phyloP scores from a whole-genome alignment of 2,113 vertebrate genomes.

The Phalacrocorax brasilianus region DNA sequence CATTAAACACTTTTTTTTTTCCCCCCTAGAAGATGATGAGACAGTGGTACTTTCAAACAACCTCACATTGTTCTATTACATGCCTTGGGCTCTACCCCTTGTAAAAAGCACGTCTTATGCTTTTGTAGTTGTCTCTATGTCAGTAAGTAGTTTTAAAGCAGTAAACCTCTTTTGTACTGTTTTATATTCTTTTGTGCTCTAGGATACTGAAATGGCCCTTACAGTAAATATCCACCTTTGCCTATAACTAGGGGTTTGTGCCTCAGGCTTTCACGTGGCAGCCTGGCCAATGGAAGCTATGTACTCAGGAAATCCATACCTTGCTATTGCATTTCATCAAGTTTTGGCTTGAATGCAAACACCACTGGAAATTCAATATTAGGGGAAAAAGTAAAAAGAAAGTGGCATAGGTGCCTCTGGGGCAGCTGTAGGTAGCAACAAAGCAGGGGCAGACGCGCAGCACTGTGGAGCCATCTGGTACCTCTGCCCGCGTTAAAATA shows the following conservation, averaged over 20 bases:
- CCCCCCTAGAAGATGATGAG: neutral
- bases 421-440: neutral
- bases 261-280: neutral
- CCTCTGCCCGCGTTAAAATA: neutral
- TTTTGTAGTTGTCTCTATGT: neutral
- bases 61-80: neutral
- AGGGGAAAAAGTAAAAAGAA: neutral
- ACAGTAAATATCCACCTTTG: neutral
- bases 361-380: neutral
- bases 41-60: neutral
- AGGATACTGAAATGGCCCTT: neutral
- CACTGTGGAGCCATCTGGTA: neutral
- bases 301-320: neutral
- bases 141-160: neutral
- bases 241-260: neutral
- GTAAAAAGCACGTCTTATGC: fast-evolving
- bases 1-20: neutral
- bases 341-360: neutral
- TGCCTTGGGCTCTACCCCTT: neutral
- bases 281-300: neutral
- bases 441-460: neutral
- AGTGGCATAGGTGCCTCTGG: neutral
- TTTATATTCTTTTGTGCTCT: neutral
- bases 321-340: neutral
- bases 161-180: neutral